A percentile compares a stretch with the other conserved stretches of the same genome.
These are phyloP conservation scores for Cyanoliseus patagonus DNA, from an alignment of 2,113 vertebrate genomes.

Conservation along the genomic window DNA sequence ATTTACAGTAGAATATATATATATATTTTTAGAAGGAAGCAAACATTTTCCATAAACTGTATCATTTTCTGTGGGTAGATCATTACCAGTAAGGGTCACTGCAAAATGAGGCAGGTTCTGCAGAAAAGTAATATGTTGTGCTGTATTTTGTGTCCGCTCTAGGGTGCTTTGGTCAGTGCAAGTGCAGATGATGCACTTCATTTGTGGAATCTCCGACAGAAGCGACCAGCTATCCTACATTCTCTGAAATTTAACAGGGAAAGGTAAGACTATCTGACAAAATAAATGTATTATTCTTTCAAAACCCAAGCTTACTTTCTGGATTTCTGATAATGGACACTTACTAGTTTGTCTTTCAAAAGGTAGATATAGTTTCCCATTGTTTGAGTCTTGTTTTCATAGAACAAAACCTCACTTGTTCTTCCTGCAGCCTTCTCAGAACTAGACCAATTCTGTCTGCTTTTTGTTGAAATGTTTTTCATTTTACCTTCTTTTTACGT, in stretches of 20 bases:
- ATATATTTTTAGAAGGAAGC: neutral
- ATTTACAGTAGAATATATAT: neutral
- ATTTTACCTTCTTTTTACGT: neutral
- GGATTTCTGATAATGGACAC: neutral
- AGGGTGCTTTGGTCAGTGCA: slow-evolving; percentile 96
- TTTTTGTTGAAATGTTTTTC: neutral
- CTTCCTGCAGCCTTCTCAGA: neutral
- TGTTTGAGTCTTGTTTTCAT: neutral
- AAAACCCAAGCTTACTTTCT: neutral
- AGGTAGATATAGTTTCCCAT: neutral
- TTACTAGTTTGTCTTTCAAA: neutral
- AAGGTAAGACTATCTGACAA: slow-evolving; percentile 77
- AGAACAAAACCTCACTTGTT: neutral
- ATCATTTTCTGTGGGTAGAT: neutral
- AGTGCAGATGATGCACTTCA: slow-evolving; percentile 95
- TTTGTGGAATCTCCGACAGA: slow-evolving; percentile 97
- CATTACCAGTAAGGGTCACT: neutral
- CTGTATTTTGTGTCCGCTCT: slow-evolving; percentile 28
- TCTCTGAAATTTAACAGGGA: slow-evolving; percentile 98
- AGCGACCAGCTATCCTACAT: slow-evolving; percentile 93
- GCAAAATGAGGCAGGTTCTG: neutral
- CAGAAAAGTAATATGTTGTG: neutral
- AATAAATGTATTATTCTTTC: neutral
- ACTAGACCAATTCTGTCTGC: neutral
- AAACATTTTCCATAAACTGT: neutral